phyloP scores from a whole-genome alignment of 2,113 vertebrate species.

The Tautogolabrus adspersus region DNA sequence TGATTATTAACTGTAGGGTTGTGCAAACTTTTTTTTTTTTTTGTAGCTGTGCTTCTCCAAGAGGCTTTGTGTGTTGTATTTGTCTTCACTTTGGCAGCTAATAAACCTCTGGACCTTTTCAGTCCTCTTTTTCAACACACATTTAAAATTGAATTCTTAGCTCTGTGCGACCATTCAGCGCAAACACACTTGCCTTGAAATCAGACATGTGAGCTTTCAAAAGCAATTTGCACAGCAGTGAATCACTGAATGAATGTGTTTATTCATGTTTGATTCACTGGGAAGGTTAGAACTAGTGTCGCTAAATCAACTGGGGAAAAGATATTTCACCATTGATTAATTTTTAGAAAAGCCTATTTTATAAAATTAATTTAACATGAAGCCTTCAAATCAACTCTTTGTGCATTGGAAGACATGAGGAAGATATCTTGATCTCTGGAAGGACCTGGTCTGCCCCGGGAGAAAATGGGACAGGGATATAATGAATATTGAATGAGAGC shows the following conservation, averaged over 20 bases:
- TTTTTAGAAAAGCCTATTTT: constrained; percentile 44
- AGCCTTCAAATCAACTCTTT: constrained; percentile 35
- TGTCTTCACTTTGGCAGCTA: constrained; percentile 65
- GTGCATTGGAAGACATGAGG: constrained; percentile 40
- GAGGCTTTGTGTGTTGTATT: constrained; percentile 63
- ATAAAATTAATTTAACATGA: constrained; percentile 57
- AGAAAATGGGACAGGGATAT: constrained; percentile 61
- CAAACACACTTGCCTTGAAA: constrained; percentile 39
- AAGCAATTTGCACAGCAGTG: constrained; percentile 16
- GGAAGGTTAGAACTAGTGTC: constrained; percentile 27
- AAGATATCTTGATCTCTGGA: constrained; percentile 54
- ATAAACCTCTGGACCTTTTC: constrained; percentile 57
- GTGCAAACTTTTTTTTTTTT: constrained; percentile 37
- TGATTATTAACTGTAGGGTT: constrained; percentile 37
- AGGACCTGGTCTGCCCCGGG: constrained; percentile 57
- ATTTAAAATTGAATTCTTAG: constrained; percentile 40
- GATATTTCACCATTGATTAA: constrained; percentile 44
- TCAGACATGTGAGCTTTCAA: constrained; percentile 22
- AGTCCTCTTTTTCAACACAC: constrained; percentile 18
- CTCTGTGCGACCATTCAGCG: constrained; percentile 32
- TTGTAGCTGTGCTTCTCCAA: constrained; percentile 35
- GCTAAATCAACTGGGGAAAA: constrained; percentile 29
- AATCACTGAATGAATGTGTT: constrained; percentile 27
- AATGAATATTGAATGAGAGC: constrained; percentile 77
- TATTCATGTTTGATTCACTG: constrained; percentile 23